Conservation (phyloP, 2,888 invertebrate species). For the Sisyra nigra region DNA sequence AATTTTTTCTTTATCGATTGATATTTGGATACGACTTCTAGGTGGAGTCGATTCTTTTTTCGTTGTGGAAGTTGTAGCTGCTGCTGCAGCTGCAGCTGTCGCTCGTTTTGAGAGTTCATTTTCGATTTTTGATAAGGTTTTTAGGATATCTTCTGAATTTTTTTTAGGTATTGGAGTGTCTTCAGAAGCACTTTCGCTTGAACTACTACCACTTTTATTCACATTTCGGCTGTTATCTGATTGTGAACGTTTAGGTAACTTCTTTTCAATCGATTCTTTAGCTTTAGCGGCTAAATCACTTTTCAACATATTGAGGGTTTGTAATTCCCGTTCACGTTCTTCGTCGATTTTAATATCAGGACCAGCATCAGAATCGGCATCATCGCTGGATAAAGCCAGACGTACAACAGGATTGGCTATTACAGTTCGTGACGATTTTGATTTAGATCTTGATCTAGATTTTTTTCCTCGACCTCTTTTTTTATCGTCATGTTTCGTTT, state of each 20-base stretch:
- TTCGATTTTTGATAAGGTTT: constrained; percentile 7
- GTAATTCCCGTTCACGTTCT: constrained; percentile 47
- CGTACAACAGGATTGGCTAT: constrained; percentile 35
- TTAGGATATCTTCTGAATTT: constrained; percentile 7
- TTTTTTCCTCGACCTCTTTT: constrained; percentile 13
- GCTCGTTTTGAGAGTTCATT: constrained; percentile 7
- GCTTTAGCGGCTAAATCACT: constrained; percentile 53
- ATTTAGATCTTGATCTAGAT: constrained; percentile 28
- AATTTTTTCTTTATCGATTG: constrained; percentile 7
- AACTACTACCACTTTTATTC: constrained; percentile 3
- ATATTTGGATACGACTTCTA: constrained; percentile 6
- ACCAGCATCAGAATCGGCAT: constrained; percentile 30
- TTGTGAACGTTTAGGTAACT: constrained; percentile 26
- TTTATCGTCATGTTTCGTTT: constrained; percentile 1
- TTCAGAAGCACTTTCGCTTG: constrained; percentile 2
- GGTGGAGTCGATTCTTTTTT: constrained; percentile 5
- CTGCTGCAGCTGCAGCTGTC: background rate
- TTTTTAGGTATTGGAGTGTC: constrained; percentile 6
- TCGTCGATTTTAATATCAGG: constrained; percentile 35
- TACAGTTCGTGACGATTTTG: constrained; percentile 19
- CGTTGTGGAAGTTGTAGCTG: background rate
- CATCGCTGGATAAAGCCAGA: constrained; percentile 40
- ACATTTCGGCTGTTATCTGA: constrained; percentile 13
- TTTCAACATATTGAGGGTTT: constrained; percentile 46
- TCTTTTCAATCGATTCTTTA: constrained; percentile 47